These are phyloP conservation scores for Erpornis zantholeuca DNA, from an alignment of 2,113 vertebrate species.

Conservation along the genomic window DNA sequence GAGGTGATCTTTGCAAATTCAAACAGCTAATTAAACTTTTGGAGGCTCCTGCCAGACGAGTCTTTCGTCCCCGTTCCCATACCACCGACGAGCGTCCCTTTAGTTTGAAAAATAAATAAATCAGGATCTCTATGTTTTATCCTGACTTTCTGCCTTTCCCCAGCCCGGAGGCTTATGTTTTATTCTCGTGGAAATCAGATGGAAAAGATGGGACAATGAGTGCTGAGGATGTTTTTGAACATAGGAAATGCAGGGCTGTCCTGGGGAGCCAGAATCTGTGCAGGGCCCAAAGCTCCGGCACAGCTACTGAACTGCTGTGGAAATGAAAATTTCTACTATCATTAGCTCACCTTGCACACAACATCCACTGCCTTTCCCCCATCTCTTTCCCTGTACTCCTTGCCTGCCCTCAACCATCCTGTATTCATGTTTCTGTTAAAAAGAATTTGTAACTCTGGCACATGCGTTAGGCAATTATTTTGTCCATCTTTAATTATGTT, in stretches of 20 bases:
- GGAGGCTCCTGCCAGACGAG: accelerated
- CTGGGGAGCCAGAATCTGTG: not conserved
- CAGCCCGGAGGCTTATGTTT: not conserved
- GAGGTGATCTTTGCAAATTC: not conserved
- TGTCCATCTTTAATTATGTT: not conserved
- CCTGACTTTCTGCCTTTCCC: not conserved
- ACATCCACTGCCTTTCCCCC: not conserved
- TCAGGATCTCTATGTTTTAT: not conserved
- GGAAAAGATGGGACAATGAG: accelerated
- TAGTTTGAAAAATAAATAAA: not conserved
- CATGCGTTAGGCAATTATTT: not conserved
- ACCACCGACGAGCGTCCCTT: not conserved
- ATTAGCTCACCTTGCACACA: not conserved
- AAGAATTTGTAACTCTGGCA: not conserved
- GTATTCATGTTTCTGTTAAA: not conserved
- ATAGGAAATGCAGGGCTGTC: not conserved
- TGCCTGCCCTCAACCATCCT: accelerated
- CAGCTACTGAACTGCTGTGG: not conserved
- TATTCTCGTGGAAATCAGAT: not conserved
- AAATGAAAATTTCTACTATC: not conserved
- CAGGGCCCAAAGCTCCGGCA: not conserved
- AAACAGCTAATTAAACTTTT: not conserved
- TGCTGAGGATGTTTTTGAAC: accelerated
- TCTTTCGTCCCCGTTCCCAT: not conserved
- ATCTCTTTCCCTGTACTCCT: not conserved